phyloP scores from a whole-genome alignment of 2,888 invertebrate genomes.

The Enchytraeus crypticus region DNA sequence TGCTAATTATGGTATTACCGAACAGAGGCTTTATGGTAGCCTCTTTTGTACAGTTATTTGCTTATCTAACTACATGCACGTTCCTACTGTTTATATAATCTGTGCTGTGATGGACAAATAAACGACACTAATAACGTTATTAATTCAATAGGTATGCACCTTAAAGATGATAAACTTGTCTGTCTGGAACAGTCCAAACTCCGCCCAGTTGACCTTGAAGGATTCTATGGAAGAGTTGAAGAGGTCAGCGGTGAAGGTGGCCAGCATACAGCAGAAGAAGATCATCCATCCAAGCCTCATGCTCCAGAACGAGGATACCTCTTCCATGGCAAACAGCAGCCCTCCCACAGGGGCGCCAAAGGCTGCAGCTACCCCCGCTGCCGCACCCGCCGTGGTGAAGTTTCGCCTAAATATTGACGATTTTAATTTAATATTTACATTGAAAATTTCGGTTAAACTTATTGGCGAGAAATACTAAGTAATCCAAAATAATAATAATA shows the following conservation, averaged over 20 bases:
- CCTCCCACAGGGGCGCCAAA: conserved; percentile 44
- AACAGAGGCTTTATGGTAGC: too few relatives aligned
- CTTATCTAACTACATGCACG: too few relatives aligned
- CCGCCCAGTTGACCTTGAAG: conserved; percentile 20
- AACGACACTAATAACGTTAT: too few relatives aligned
- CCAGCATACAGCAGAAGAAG: conserved; percentile 41
- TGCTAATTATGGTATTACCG: too few relatives aligned
- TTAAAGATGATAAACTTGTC: conserved; percentile 45
- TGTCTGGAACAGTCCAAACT: conserved; percentile 34
- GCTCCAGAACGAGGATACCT: conserved; percentile 43
- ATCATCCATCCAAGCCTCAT: conserved; percentile 40
- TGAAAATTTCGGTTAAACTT: neutral
- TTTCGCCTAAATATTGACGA: conserved; percentile 26
- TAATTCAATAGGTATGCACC: too few relatives aligned
- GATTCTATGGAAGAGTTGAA: conserved; percentile 28
- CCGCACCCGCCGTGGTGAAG: conserved; percentile 36
- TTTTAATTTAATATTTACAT: neutral
- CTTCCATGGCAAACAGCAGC: conserved; percentile 44
- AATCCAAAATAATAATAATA: too few relatives aligned
- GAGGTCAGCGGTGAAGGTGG: conserved; percentile 26
- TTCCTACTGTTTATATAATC: too few relatives aligned
- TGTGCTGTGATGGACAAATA: too few relatives aligned
- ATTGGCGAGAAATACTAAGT: too few relatives aligned
- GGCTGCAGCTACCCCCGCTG: conserved; percentile 42
- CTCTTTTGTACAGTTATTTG: too few relatives aligned